Evolutionary conservation across 2,888 invertebrate genomes (phyloP), one percentile per base, ranked within the genome.

Genomic region (Eulithis testata): DNA sequence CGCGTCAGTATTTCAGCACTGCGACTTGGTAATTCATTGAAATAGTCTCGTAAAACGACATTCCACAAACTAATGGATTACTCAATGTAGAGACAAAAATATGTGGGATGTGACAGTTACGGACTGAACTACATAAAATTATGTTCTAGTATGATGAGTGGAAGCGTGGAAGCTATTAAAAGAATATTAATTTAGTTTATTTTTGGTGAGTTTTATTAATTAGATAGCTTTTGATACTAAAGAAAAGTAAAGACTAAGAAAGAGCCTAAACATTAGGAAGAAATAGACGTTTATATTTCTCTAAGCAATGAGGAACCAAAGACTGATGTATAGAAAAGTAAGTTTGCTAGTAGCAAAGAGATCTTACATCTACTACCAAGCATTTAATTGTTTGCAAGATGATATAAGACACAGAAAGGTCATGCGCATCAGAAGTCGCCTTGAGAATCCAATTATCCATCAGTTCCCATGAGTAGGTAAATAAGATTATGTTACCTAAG

Each of bases 41-140:
- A 71, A 66, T 66, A 60, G 69, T 60, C 60, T 69, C 55, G 67
- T 64, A 63, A 62, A 65, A 58, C 57, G 61, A 50, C 69, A 69
- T 73, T 69, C 69, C 71, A 60, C 59, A 51, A 62, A 63, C 68
- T 63, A 69, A 68, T 69, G 59, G 60, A 71, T 73, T 68, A 71
- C 72, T 65, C 66, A 69, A 71, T 54, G 52, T 49, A 56, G 60
- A 55, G 51, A 68, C 50, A 60, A 70, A 50, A 36, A 36, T 11
- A 70, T 60, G 66, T 63, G 66, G 66, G 66, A 63, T 63, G 62
- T 63, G 57, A 63, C 66, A 63, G 49, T 60, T 59, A 60, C 60
- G 63, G 60, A 14, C 66, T 62, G 47, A 56, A 66, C 61, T 65
- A 61, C 52, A 56, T 55, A 51, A 40, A 40, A 40, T 40, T 40